Conservation (phyloP, 35 echinoderm and acorn worm species). For the Heliocidaris erythrogramma region DNA sequence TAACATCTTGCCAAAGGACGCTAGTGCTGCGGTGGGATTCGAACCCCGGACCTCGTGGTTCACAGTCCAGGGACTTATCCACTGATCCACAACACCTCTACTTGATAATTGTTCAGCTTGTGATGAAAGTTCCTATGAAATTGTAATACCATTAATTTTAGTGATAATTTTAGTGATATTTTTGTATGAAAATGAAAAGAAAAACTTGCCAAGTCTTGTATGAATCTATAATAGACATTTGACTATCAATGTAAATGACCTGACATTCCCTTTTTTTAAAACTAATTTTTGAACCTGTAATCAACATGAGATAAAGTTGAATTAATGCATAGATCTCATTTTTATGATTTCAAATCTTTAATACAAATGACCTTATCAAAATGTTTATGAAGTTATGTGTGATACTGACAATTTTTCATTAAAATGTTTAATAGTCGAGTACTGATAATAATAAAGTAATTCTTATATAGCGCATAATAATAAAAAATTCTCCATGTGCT, state of each 20-base stretch:
- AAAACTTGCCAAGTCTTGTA: conserved; percentile 9
- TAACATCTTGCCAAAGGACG: too few relatives aligned
- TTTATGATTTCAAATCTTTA: background rate
- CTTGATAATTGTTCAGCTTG: too few relatives aligned
- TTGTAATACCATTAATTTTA: background rate
- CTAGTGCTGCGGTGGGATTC: too few relatives aligned
- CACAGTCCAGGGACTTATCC: too few relatives aligned
- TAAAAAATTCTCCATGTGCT: too few relatives aligned
- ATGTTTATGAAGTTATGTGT: background rate
- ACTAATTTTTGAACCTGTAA: background rate
- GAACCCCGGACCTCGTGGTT: too few relatives aligned
- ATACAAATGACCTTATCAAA: background rate
- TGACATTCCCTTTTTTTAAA: background rate
- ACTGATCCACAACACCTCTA: too few relatives aligned
- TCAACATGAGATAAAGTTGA: background rate
- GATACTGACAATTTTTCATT: too few relatives aligned
- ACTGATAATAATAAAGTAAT: too few relatives aligned
- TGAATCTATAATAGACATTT: background rate
- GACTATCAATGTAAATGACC: background rate
- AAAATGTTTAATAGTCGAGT: too few relatives aligned
- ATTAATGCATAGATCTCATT: background rate
- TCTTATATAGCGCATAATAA: too few relatives aligned
- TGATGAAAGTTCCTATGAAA: too few relatives aligned
- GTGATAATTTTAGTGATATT: background rate
- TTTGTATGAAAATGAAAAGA: background rate